Conservation (phyloP, 2,888 invertebrate species). For the Coelinius sp. region DNA sequence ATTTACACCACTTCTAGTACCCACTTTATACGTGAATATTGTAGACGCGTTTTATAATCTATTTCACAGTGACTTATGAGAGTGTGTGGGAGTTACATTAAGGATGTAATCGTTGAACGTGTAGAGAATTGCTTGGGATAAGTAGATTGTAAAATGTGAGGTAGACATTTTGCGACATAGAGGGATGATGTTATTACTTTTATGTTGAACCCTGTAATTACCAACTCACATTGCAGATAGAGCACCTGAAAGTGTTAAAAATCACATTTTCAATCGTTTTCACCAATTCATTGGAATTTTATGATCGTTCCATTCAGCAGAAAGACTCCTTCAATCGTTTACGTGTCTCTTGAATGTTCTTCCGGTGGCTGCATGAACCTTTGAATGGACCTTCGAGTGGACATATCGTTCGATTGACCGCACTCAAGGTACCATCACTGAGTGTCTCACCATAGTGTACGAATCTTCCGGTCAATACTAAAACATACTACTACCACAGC, state of each 20-base stretch:
- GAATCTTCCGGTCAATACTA: conserved; percentile 12
- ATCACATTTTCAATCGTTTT: not conserved
- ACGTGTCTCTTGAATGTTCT: not conserved
- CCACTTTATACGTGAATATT: conserved; percentile 30
- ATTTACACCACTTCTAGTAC: conserved; percentile 33
- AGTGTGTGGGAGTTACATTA: conserved; percentile 37
- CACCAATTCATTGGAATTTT: not conserved
- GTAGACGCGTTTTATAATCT: conserved; percentile 41
- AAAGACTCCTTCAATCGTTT: not conserved
- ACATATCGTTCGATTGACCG: conserved; percentile 60
- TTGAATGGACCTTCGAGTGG: conserved; percentile 39
- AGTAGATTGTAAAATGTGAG: conserved; percentile 21
- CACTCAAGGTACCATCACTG: conserved; percentile 12
- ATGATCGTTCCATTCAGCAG: not conserved
- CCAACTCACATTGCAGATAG: no score
- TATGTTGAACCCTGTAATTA: not conserved
- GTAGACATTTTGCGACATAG: not conserved
- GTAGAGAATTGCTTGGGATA: conserved; percentile 9
- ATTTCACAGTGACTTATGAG: conserved; percentile 36
- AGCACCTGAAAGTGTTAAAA: no score
- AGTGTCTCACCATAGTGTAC: not conserved
- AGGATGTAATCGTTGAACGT: conserved; percentile 25
- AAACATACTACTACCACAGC: not conserved
- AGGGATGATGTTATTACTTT: not conserved
- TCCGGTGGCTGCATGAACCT: conserved; percentile 40